These are phyloP conservation scores for Acanthosoma haemorrhoidale DNA, from an alignment of 2,888 invertebrate species.

Conservation along the genomic window DNA sequence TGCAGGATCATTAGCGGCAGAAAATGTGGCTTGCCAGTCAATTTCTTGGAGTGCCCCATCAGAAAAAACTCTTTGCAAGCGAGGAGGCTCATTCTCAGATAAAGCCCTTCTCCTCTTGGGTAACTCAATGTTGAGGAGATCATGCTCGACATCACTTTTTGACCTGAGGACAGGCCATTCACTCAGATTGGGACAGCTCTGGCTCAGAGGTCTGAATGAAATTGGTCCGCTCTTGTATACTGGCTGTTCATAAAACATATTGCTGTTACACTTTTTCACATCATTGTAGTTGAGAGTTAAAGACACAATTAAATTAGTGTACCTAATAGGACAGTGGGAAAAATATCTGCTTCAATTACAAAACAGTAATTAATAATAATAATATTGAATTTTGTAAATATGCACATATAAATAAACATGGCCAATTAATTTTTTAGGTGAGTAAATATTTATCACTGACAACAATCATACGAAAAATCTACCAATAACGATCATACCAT, in stretches of 20 bases:
- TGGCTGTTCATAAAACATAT: constrained; percentile 52
- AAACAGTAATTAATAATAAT: no score
- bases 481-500: no score
- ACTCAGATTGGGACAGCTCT: constrained; percentile 68
- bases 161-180: constrained; percentile 53
- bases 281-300: background rate
- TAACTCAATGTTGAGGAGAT: background rate
- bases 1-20: constrained; percentile 51
- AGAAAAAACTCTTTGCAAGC: constrained; percentile 60
- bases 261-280: no score
- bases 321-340: background rate
- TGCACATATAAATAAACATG: no score
- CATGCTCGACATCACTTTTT: constrained; percentile 19
- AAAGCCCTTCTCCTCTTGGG: constrained; percentile 44
- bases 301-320: background rate
- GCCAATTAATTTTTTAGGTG: no score
- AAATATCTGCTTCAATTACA: no score
- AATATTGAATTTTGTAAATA: no score
- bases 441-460: no score
- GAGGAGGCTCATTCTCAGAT: constrained; percentile 40
- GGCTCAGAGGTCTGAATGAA: constrained; percentile 49
- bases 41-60: constrained; percentile 74
- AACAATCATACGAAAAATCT: no score
- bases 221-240: constrained; percentile 58
- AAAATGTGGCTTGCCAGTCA: constrained; percentile 70